phyloP scores from a whole-genome alignment of 1,140 invertebrate species.

The Polypedilum vanderplanki region DNA sequence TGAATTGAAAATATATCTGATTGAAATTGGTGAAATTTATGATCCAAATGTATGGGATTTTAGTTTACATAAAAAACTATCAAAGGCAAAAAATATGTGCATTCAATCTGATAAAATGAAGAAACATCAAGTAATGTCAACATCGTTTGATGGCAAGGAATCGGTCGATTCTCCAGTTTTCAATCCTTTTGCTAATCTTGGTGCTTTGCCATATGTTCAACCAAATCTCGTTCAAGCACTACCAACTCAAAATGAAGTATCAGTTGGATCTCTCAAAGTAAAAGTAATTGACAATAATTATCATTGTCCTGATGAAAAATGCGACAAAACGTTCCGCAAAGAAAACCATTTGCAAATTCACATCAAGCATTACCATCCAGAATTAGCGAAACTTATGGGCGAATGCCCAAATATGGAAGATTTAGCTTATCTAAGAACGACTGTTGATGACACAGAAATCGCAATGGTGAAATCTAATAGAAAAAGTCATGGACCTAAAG shows the following conservation, averaged over 20 bases:
- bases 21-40: conserved; percentile 46
- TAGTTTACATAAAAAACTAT: conserved; percentile 49
- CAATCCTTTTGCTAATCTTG: neutral
- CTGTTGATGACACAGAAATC: conserved; percentile 49
- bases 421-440: conserved; percentile 68
- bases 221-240: neutral
- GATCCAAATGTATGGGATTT: conserved; percentile 54
- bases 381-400: conserved; percentile 65
- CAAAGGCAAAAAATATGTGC: conserved; percentile 50
- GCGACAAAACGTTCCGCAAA: conserved; percentile 81
- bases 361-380: conserved; percentile 84
- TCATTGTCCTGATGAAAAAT: conserved; percentile 73
- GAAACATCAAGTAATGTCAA: conserved; percentile 34
- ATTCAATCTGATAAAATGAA: conserved; percentile 42
- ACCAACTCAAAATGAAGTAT: conserved; percentile 44
- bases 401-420: conserved; percentile 77
- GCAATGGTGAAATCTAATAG: neutral
- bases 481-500: neutral
- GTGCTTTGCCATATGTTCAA: neutral
- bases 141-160: conserved; percentile 31
- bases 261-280: conserved; percentile 59
- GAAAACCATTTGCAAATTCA: conserved; percentile 84
- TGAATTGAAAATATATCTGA: conserved; percentile 53
- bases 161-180: conserved; percentile 30
- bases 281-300: conserved; percentile 63